Conservation (phyloP, 2,888 invertebrate genomes). For the Eupithecia vulgata region DNA sequence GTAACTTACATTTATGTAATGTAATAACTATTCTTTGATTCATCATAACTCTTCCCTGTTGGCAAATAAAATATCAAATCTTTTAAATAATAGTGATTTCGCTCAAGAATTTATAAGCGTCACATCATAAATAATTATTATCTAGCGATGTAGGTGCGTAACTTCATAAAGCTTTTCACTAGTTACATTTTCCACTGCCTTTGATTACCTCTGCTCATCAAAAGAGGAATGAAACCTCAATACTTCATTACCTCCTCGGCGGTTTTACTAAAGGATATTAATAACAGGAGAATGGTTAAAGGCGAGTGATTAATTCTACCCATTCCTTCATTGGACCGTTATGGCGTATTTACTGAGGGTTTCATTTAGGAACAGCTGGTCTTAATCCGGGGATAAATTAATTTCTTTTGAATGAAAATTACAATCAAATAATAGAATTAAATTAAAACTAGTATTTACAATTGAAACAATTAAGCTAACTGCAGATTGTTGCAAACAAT, state of each 20-base stretch:
- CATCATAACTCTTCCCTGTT: too few relatives aligned
- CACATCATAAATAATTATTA: neutral
- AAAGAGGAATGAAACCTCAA: slow-evolving; percentile 20
- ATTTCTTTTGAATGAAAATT: neutral
- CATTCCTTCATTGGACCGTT: slow-evolving; percentile 25
- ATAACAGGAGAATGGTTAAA: slow-evolving; percentile 28
- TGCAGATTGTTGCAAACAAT: too few relatives aligned
- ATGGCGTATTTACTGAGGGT: slow-evolving; percentile 12
- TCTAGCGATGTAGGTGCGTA: neutral
- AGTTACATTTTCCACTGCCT: neutral
- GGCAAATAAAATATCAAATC: too few relatives aligned
- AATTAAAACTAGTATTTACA: too few relatives aligned
- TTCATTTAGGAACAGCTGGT: slow-evolving; percentile 22
- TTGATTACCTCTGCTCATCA: slow-evolving; percentile 6
- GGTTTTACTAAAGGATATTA: slow-evolving; percentile 25
- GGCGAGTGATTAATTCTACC: slow-evolving; percentile 12
- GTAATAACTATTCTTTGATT: too few relatives aligned
- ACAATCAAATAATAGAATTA: too few relatives aligned
- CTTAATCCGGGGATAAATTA: neutral
- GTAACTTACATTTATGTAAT: too few relatives aligned
- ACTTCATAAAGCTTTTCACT: neutral
- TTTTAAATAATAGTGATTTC: too few relatives aligned
- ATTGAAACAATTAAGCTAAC: too few relatives aligned
- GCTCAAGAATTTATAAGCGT: too few relatives aligned
- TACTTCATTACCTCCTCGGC: slow-evolving; percentile 11